Base-by-base conservation (phyloP, 1,140 invertebrate species). In the Drosophila mauritiana region DNA sequence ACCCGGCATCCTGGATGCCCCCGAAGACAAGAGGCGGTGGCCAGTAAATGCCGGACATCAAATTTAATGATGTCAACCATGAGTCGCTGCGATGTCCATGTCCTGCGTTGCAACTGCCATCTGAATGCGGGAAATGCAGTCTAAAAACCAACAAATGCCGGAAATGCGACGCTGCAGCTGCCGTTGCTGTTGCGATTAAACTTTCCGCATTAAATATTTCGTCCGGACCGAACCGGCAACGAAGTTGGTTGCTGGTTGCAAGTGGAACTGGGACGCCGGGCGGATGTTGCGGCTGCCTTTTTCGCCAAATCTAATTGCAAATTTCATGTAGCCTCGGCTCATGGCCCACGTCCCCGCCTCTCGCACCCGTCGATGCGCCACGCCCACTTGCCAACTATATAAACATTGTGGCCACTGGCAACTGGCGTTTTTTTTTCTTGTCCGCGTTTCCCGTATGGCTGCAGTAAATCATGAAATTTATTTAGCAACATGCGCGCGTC, bases 231-330 rank as follows among this genome's bases (percentile, higher is more conserved):
- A 34, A 27, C 12, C 20, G 22, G 40, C 36, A 55, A 48, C 64
- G 27, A 69, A 56, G 64, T 70, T 56, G 10, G 42, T 10, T 20
- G n/a, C 20, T 37, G 20, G 57, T 34, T 58, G 13, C 48, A 43
- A 73, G 17, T 31, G 36, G 42, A 56, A 54, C 42, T 72, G 42
- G 54, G 49, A 62, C 73, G 61, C 31, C 25, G 25, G 61, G 37
- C 76, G 80, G 76, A 75, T 78, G 78, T 63, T 86, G 83, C 42
- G 82, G 82, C 65, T 75, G 65, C 70, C 78, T 88, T 82, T 82
- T 88, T 68, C 45, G 65, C 79, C 73, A 89, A 89, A 88, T 89
- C 80, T 88, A 88, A 88, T 88, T 88, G 83, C 83, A 80, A 88
- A 88, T 84, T 88, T 88, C 82, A 89, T 89, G 77, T 88, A 68